phyloP scores from a whole-genome alignment of 1,140 invertebrate genomes.

The Megalopta genalis region DNA sequence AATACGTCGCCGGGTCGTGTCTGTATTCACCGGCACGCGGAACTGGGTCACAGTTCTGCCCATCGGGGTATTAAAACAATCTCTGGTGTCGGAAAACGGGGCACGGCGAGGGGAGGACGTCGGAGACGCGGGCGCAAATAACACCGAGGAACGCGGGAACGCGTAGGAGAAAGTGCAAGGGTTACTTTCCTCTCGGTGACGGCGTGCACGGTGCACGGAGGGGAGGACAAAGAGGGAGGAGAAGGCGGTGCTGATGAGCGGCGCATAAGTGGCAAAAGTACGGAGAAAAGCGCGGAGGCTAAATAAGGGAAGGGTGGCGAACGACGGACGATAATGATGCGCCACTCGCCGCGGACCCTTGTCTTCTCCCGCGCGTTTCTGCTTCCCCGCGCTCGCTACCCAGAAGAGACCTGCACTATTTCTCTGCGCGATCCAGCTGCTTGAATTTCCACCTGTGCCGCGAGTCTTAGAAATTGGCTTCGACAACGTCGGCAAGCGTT shows the following conservation, averaged over 20 bases:
- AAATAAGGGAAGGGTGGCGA: constrained; percentile 5
- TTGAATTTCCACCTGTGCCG: too few species aligned
- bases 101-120: neutral
- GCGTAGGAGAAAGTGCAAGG: constrained; percentile 45
- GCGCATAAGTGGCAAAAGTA: constrained; percentile 22
- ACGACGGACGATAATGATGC: constrained; percentile 25
- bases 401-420: neutral
- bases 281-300: constrained; percentile 11
- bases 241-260: neutral
- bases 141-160: neutral
- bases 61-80: constrained; percentile 53
- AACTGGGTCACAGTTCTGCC: constrained; percentile 45
- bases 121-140: constrained; percentile 4
- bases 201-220: neutral
- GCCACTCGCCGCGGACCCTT: neutral
- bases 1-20: constrained; percentile 21
- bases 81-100: constrained; percentile 30
- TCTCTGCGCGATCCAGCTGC: too few species aligned
- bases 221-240: neutral
- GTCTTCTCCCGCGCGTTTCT: neutral
- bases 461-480: too few species aligned
- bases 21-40: constrained; percentile 25
- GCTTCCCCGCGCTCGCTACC: neutral
- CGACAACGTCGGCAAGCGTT: too few species aligned
- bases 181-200: neutral